Conservation (phyloP, 2,797 vertebrate genomes). For the Propithecus deckenii region DNA sequence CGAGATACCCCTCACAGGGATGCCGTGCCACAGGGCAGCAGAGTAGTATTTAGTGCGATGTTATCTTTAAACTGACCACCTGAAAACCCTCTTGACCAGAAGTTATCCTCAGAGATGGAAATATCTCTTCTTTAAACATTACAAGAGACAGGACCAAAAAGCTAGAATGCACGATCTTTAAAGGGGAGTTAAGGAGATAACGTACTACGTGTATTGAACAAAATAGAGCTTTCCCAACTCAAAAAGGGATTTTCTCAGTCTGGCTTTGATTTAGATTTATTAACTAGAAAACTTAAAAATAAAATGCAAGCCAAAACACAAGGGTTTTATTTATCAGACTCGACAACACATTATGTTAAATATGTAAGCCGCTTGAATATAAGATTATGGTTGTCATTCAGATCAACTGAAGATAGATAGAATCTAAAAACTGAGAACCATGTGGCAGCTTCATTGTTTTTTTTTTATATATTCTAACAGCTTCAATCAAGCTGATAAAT, state of each 20-base stretch:
- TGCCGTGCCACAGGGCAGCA: too few relatives aligned
- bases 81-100: background rate
- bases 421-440: slow-evolving; percentile 41
- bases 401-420: slow-evolving; percentile 19
- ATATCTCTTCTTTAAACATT: background rate
- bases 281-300: background rate
- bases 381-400: slow-evolving; percentile 47
- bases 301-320: slow-evolving; percentile 30
- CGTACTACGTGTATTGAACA: rapidly evolving
- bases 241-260: too few relatives aligned
- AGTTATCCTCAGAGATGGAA: background rate
- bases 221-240: background rate
- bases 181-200: background rate
- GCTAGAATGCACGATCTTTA: background rate
- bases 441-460: background rate
- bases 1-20: background rate
- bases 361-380: slow-evolving; percentile 15
- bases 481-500: slow-evolving; percentile 56
- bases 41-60: background rate
- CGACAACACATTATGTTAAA: slow-evolving; percentile 48
- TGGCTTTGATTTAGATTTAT: background rate
- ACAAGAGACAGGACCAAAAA: background rate
- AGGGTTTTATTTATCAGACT: slow-evolving; percentile 44
- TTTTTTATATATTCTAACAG: slow-evolving; percentile 15
- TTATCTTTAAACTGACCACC: background rate